A percentile compares a stretch with the other conserved stretches of the same genome.
Evolutionary conservation across 2,113 vertebrate species (phyloP).

Genomic region (Pogonocichla stellata): DNA sequence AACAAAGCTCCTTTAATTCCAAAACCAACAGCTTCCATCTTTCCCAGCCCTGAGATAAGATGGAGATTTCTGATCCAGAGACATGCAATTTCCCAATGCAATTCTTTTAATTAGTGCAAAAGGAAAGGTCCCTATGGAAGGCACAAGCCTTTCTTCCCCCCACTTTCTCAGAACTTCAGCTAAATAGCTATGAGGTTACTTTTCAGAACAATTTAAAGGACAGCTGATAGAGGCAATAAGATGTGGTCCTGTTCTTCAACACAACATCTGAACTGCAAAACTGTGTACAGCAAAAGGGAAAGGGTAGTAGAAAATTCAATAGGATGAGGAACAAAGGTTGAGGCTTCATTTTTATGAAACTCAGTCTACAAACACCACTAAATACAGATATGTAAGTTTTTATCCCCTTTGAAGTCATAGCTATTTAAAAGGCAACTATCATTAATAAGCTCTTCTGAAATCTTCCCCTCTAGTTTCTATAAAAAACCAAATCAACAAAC

Average conservation of each 20-base stretch:
- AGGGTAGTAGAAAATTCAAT: not conserved
- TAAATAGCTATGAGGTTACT: not conserved
- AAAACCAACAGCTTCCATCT: not conserved
- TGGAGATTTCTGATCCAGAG: not conserved
- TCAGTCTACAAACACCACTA: not conserved
- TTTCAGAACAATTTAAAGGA: not conserved
- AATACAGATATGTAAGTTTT: not conserved
- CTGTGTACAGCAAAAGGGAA: not conserved
- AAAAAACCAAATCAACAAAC: not conserved
- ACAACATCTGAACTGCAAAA: not conserved
- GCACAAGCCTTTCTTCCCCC: not conserved
- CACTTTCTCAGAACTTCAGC: not conserved
- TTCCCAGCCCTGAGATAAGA: not conserved
- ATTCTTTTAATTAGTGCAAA: not conserved
- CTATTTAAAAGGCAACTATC: not conserved
- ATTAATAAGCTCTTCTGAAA: not conserved
- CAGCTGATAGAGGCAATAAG: not conserved
- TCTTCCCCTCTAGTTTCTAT: not conserved
- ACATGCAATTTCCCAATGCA: not conserved
- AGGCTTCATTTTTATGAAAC: not conserved
- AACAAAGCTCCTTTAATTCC: not conserved
- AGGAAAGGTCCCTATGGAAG: not conserved
- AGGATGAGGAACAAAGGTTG: not conserved
- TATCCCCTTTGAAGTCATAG: not conserved
- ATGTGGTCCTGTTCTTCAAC: not conserved